phyloP scores from a whole-genome alignment of 2,113 vertebrate genomes.

The Picathartes gymnocephalus region DNA sequence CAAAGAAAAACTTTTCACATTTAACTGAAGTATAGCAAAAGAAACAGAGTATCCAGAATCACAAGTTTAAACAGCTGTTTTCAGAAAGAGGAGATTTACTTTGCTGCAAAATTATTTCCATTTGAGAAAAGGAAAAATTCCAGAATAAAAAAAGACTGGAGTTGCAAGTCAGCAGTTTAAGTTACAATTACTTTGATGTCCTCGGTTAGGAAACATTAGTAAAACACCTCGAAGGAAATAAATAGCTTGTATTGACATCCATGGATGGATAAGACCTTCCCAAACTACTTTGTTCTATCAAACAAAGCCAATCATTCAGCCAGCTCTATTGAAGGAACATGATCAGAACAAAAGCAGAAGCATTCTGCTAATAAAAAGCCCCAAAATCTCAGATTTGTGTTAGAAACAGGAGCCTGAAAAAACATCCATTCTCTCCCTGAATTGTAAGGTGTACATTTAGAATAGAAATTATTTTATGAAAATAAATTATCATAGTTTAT shows the following conservation, averaged over 20 bases:
- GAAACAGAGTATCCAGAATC: neutral
- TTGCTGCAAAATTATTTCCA: slow-evolving; percentile 19
- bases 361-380: neutral
- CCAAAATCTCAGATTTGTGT: neutral
- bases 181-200: neutral
- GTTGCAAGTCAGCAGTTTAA: neutral
- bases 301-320: neutral
- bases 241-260: neutral
- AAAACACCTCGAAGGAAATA: neutral
- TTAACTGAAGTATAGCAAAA: neutral
- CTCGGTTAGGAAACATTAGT: neutral
- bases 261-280: neutral
- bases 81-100: neutral
- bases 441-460: neutral
- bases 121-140: neutral
- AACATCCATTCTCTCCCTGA: neutral
- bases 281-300: neutral
- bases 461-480: neutral
- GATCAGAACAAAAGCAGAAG: neutral
- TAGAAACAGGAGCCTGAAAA: neutral
- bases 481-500: neutral
- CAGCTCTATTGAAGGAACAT: neutral
- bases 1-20: neutral
- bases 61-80: slow-evolving; percentile 34
- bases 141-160: neutral